Evolutionary conservation across 2,113 vertebrate species (phyloP).

Genomic region (Irena cyanogastra): DNA sequence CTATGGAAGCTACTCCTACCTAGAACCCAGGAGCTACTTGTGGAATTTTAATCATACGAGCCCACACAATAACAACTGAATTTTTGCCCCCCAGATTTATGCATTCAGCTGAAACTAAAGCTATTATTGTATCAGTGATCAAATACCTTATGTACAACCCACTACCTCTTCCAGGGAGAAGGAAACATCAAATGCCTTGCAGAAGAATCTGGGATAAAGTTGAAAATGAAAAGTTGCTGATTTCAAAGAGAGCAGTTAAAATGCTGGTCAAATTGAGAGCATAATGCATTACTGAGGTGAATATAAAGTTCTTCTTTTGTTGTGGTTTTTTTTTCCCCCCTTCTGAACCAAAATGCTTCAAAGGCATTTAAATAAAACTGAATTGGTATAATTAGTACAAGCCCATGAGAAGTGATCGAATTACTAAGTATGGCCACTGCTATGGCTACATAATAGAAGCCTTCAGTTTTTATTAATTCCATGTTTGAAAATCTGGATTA

Average conservation of each 20-base stretch:
- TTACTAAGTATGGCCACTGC: not conserved
- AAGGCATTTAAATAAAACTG: not conserved
- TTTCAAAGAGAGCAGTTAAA: not conserved
- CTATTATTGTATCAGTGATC: not conserved
- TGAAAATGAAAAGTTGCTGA: not conserved
- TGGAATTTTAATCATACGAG: not conserved
- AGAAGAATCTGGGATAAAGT: not conserved
- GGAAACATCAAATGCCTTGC: not conserved
- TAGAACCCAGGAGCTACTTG: not conserved
- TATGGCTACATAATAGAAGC: not conserved
- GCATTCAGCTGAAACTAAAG: not conserved
- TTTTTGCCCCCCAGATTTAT: not conserved
- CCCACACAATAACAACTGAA: not conserved
- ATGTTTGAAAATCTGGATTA: constrained; percentile 35
- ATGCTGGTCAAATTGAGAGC: not conserved
- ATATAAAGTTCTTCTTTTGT: not conserved
- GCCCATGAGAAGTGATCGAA: not conserved
- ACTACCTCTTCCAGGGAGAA: not conserved
- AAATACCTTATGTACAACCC: not conserved
- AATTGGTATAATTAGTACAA: constrained; percentile 30
- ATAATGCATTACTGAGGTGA: not conserved
- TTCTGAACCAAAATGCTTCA: constrained; percentile 17
- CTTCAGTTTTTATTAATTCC: constrained; percentile 51
- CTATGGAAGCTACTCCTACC: not conserved
- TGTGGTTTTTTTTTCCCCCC: accelerated